Conservation (phyloP, 2,113 vertebrate genomes). For the Lota lota region DNA sequence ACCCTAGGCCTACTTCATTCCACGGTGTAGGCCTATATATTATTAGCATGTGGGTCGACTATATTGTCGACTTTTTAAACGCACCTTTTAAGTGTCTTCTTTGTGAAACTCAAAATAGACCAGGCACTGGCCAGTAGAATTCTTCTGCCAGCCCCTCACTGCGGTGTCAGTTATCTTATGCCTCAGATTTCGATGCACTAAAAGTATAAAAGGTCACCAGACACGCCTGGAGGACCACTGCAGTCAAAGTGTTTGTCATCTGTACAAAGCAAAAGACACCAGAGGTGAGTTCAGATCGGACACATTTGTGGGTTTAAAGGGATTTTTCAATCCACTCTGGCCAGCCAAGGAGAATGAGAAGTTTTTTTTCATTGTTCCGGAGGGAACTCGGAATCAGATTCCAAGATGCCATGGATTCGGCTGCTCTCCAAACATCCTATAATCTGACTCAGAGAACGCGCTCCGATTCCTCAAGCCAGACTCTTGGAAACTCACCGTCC, state of each 20-base stretch:
- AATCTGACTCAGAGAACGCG: no score
- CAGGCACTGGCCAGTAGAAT: slow-evolving; percentile 50
- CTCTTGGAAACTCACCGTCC: no score
- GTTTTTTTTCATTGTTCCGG: slow-evolving; percentile 1
- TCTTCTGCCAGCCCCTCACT: slow-evolving; percentile 44
- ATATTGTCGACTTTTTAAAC: slow-evolving; percentile 74
- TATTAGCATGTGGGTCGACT: slow-evolving; percentile 63
- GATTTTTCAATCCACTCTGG: slow-evolving; percentile 19
- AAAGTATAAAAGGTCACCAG: slow-evolving; percentile 75
- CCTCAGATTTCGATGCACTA: slow-evolving; percentile 66
- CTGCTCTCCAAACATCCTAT: no score
- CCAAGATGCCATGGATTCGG: no score
- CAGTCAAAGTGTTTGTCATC: slow-evolving; percentile 71
- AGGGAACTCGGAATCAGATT: neutral
- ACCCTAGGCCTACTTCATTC: slow-evolving; percentile 25
- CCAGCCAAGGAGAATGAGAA: slow-evolving; percentile 17
- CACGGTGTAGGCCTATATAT: slow-evolving; percentile 47
- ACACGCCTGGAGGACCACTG: slow-evolving; percentile 62
- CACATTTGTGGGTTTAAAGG: slow-evolving; percentile 9
- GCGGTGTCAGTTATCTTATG: slow-evolving; percentile 76
- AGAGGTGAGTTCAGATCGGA: slow-evolving; percentile 69
- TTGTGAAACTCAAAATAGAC: slow-evolving; percentile 80
- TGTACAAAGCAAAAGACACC: slow-evolving; percentile 61
- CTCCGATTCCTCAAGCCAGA: no score
- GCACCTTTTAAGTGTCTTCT: slow-evolving; percentile 83